Evolutionary conservation across 2,113 vertebrate species (phyloP).

Genomic region (Pontoporia blainvillei): DNA sequence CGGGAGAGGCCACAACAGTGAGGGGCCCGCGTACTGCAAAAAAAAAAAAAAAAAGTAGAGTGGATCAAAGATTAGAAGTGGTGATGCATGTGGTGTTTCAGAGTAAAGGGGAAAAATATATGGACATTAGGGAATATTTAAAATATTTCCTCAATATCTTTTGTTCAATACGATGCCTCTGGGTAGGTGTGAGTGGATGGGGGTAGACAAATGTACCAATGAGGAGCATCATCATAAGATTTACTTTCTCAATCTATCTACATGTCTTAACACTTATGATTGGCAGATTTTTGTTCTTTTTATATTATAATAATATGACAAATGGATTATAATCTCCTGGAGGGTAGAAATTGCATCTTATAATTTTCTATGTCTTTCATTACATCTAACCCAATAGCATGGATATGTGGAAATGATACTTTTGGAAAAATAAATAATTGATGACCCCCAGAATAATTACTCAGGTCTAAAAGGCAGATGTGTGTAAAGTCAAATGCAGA

Average conservation of each 20-base stretch:
- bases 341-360: background rate
- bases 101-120: background rate
- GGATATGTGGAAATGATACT: background rate
- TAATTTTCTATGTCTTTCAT: background rate
- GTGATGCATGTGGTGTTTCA: background rate
- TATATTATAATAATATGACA: background rate
- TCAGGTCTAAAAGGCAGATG: background rate
- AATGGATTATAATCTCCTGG: background rate
- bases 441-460: background rate
- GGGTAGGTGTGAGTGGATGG: background rate
- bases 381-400: background rate
- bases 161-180: background rate
- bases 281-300: background rate
- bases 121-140: background rate
- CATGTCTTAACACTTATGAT: background rate
- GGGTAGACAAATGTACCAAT: background rate
- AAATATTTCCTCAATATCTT: background rate
- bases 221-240: background rate
- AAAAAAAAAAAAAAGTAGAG: background rate
- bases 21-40: too few relatives aligned
- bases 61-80: background rate
- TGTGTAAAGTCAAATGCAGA: background rate
- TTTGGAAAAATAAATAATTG: background rate
- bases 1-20: too few relatives aligned
- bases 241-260: background rate